Conservation (phyloP, 2,888 invertebrate genomes). For the Prenolepis imparis region DNA sequence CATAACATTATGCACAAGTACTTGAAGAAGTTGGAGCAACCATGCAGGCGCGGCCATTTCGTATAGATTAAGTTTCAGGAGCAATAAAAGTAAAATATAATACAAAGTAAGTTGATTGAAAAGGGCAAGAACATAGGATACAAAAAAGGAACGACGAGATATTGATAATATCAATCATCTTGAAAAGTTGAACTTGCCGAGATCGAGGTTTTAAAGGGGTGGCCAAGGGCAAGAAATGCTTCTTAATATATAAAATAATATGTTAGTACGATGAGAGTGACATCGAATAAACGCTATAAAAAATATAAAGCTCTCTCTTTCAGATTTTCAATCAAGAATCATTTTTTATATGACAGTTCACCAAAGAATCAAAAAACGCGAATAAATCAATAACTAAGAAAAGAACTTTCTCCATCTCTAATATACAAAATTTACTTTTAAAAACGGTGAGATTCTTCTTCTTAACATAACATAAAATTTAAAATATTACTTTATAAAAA, state of each 20-base stretch:
- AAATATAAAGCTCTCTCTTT: not conserved
- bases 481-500: not conserved
- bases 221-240: not conserved
- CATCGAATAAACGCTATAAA: not conserved
- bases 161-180: not conserved
- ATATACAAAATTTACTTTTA: not conserved
- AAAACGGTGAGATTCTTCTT: not conserved
- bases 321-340: not conserved
- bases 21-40: not conserved
- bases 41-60: not conserved
- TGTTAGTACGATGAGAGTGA: slow-evolving; percentile 16
- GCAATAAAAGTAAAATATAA: slow-evolving; percentile 28
- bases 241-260: not conserved
- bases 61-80: slow-evolving; percentile 17
- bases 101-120: slow-evolving; percentile 19
- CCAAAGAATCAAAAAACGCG: not conserved
- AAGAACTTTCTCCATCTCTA: not conserved
- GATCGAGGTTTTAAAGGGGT: not conserved
- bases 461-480: not conserved
- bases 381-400: not conserved
- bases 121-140: not conserved
- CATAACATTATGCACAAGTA: slow-evolving; percentile 1
- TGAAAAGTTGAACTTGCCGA: not conserved
- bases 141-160: not conserved
- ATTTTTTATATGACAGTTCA: not conserved